A percentile compares a stretch with the other conserved stretches of the same genome.
Evolutionary conservation across 2,888 invertebrate species (phyloP).

Genomic region (Fabriciana adippe): DNA sequence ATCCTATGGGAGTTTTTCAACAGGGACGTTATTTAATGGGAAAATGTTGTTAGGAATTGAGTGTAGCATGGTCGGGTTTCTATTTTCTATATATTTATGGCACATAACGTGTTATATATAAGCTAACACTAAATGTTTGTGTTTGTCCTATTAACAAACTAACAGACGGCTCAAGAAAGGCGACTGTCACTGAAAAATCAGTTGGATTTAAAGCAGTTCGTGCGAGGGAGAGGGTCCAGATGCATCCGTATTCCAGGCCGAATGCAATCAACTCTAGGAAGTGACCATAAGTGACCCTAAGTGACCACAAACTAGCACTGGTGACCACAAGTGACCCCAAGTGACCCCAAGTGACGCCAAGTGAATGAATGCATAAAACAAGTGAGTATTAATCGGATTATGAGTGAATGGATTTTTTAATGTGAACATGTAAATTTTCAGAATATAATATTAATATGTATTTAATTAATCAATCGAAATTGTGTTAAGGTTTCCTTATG

Average conservation of each 20-base stretch:
- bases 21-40: no score
- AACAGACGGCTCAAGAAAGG: constrained; percentile 57
- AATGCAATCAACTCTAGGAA: constrained; percentile 37
- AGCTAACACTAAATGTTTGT: constrained; percentile 48
- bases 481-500: no score
- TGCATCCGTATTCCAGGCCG: constrained; percentile 68
- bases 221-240: constrained; percentile 59
- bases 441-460: background rate
- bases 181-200: constrained; percentile 63
- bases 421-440: constrained; percentile 1
- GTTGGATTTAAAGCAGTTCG: constrained; percentile 75
- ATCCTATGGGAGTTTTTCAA: no score
- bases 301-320: background rate
- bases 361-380: background rate
- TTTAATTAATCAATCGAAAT: no score
- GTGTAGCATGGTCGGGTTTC: no score
- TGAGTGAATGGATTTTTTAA: background rate
- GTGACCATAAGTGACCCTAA: constrained; percentile 26
- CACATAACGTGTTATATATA: constrained; percentile 1
- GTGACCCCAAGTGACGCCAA: background rate
- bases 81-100: constrained; percentile 4
- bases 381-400: background rate
- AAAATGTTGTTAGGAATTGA: no score
- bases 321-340: constrained; percentile 4
- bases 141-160: constrained; percentile 54